These are phyloP conservation scores for Ferdinandea cuprea DNA, from an alignment of 2,888 invertebrate species.

Conservation along the genomic window DNA sequence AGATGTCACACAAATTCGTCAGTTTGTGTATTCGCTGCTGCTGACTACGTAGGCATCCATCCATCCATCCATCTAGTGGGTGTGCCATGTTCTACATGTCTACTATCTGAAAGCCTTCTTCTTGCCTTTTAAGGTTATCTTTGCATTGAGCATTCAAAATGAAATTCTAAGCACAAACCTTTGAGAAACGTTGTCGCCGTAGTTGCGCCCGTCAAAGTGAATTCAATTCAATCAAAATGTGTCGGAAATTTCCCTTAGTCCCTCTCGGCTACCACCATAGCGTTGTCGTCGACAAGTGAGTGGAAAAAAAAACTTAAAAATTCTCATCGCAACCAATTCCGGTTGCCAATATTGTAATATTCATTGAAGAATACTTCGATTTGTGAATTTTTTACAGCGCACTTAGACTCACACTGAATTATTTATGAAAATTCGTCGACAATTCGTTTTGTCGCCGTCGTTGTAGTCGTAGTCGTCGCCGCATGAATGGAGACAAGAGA, in stretches of 20 bases:
- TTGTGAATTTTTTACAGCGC: constrained; percentile 49
- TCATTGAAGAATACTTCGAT: constrained; percentile 61
- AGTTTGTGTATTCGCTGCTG: constrained; percentile 2
- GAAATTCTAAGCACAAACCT: constrained; percentile 65
- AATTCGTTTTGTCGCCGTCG: too few relatives aligned
- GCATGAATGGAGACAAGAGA: constrained; percentile 47
- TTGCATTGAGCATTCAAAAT: constrained; percentile 23
- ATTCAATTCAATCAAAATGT: constrained; percentile 62
- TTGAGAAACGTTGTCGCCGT: constrained; percentile 47
- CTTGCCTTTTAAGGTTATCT: constrained; percentile 26
- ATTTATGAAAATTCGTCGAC: constrained; percentile 58
- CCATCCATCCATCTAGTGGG: constrained; percentile 56
- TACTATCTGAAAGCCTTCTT: constrained; percentile 1
- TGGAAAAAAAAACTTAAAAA: constrained; percentile 28
- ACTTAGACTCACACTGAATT: constrained; percentile 65
- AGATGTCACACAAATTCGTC: constrained; percentile 50
- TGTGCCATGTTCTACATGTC: constrained; percentile 60
- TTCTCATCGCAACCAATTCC: constrained; percentile 50
- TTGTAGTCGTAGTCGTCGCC: constrained; percentile 11
- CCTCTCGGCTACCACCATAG: background rate
- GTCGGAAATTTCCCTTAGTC: constrained; percentile 58
- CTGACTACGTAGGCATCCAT: constrained; percentile 14
- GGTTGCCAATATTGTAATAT: constrained; percentile 40
- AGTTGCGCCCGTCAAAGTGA: constrained; percentile 53
- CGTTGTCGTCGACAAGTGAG: background rate